A percentile compares a stretch with the other conserved stretches of the same genome.
Conservation (phyloP, 2,797 vertebrate species). For the Malurus splendens region DNA sequence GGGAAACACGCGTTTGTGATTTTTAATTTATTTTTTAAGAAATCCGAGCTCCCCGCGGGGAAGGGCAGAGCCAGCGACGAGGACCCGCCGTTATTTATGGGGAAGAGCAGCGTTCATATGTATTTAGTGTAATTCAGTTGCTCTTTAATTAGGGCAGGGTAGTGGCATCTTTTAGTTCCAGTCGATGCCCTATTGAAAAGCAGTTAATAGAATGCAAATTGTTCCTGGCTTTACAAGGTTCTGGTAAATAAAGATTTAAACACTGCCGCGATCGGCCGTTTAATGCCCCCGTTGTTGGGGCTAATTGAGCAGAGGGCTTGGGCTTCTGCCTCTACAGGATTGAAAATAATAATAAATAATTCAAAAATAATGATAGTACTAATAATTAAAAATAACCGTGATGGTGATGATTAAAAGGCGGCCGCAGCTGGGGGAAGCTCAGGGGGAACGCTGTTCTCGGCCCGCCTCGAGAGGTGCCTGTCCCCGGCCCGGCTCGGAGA, state of each 20-base stretch:
- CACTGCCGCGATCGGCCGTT: slow-evolving; percentile 85
- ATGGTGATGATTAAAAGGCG: not conserved
- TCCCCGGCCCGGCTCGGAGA: not conserved
- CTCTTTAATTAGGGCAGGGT: slow-evolving; percentile 88
- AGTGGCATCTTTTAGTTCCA: slow-evolving; percentile 95
- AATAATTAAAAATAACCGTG: not conserved
- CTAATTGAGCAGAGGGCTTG: slow-evolving; percentile 84
- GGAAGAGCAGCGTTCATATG: slow-evolving; percentile 47
- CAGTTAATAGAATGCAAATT: slow-evolving; percentile 96
- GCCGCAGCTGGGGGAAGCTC: not conserved
- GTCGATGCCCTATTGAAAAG: slow-evolving; percentile 94
- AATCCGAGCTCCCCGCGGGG: not conserved
- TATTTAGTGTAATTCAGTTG: slow-evolving; percentile 77
- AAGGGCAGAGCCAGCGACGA: not conserved
- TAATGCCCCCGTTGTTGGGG: slow-evolving; percentile 89
- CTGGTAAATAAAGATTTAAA: slow-evolving; percentile 95
- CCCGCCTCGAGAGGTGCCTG: not conserved
- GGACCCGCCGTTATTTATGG: slow-evolving; percentile 54
- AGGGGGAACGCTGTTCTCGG: not conserved
- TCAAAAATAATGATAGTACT: not conserved
- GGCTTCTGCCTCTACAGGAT: slow-evolving; percentile 75
- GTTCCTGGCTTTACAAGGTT: slow-evolving; percentile 87
- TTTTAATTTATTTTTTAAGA: not conserved
- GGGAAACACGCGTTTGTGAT: not conserved
- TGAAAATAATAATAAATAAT: slow-evolving; percentile 30